Base-by-base conservation (phyloP, 2,888 invertebrate species). In the Ametastegia equiseti region DNA sequence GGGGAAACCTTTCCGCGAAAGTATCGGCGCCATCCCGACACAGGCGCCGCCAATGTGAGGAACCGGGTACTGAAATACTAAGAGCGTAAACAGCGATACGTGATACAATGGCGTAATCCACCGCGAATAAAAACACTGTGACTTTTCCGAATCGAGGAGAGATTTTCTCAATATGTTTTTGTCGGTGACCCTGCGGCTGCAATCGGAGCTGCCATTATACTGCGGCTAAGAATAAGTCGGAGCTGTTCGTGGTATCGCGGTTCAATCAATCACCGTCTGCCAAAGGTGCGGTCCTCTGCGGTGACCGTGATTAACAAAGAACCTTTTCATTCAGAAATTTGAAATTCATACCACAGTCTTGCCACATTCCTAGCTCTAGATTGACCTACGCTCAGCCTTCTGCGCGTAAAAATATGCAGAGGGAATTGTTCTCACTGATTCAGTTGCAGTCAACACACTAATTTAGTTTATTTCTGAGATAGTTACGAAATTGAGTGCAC, bases 1-100 rank as follows among this genome's bases (percentile, higher is more conserved):
- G 65, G 30, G 36, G 19, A 65, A 65, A 19, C 19, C 39, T 67
- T 67, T 13, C 67, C 23, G 39, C 67, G 13, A 60, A 60, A 67
- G 36, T 39, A 19, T 67, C 67, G 67, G 67, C 67, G 67, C 36
- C 39, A 23, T 67, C 39, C 67, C 39, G 15, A 67, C 39, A 23
- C n/a, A 1, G 13, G 23, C 36, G 36, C n/a, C 36, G 67, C 1
- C 39, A 39, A 39, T 60, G 30, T 11, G 9, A 67, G 19, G 39
- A 67, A 67, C 19, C 39, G 67, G 39, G 67, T 36, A 39, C 39
- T 19, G 39, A 36, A 4, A 67, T 23, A 67, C 4, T 7, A 39
- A 39, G 39, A 13, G 13, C 30, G 1, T 60, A 15, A 11, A 60
- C 15, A 15, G 2, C 9, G 42, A 42, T 42, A 42, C 42, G 9